Evolutionary conservation across 2,888 invertebrate species (phyloP).

Genomic region (Prosapia bicincta): DNA sequence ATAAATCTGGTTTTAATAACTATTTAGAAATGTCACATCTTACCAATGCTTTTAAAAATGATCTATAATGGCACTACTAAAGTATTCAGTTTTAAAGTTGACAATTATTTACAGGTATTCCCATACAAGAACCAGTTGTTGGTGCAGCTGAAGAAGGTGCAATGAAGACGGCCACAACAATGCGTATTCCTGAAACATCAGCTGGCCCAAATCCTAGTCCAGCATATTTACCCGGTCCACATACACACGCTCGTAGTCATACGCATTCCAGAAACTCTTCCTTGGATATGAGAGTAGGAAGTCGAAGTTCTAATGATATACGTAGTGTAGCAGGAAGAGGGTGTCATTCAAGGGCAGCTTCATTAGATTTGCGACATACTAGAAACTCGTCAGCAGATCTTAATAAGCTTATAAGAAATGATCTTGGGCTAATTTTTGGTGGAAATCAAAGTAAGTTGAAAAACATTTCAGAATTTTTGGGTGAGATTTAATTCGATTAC

Average conservation of each 20-base stretch:
- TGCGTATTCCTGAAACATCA: not conserved
- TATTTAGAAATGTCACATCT: not conserved
- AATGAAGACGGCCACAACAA: not conserved
- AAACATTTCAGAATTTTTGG: no score
- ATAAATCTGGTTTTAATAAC: not conserved
- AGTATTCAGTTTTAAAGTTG: constrained; percentile 15
- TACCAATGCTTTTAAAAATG: constrained; percentile 8
- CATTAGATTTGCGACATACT: constrained; percentile 70
- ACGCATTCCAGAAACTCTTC: constrained; percentile 79
- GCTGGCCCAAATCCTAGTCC: constrained; percentile 13
- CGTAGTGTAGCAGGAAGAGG: constrained; percentile 48
- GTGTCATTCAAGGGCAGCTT: constrained; percentile 75
- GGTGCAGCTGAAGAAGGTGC: constrained; percentile 23
- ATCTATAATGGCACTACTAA: not conserved
- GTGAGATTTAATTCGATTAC: no score
- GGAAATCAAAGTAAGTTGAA: constrained; percentile 50
- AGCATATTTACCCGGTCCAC: constrained; percentile 33
- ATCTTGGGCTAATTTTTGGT: constrained; percentile 65
- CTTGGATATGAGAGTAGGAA: constrained; percentile 62
- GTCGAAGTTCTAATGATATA: constrained; percentile 50
- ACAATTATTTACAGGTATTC: constrained; percentile 49
- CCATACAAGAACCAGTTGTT: constrained; percentile 51
- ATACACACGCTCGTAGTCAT: constrained; percentile 35
- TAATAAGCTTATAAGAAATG: constrained; percentile 67
- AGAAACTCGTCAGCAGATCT: constrained; percentile 72